Evolutionary conservation across 37 sponge, comb jelly and placozoan genomes (phyloP), one percentile per base, ranked within the genome.

Genomic region (Haliclona indistincta): DNA sequence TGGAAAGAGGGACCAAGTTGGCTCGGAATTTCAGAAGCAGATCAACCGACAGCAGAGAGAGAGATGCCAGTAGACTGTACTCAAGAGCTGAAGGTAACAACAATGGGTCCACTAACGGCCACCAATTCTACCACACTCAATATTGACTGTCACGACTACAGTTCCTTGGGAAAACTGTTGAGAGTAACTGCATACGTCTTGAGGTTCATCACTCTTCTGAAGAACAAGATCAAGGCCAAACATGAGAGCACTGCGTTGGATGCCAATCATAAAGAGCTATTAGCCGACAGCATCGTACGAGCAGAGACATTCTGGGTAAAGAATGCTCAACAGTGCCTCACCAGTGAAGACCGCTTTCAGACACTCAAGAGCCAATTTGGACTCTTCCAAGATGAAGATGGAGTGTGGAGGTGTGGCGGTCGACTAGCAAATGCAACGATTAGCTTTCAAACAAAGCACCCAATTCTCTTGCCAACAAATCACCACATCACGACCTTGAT

Each of bases 1-100:
- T 83, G 83, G 83, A 45, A 69, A 54, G 35, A 25, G 4, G 83
- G 83, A 47, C 83, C 62, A 25, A 67, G 73, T 56, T 81, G 81
- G 72, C 81, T 80, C 3, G 8, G 2, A 23, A 17, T 30, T 22
- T 58, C 68, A 45, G 2, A 25, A 25, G 36, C 61, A 54, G 8
- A n/a, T n/a, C n/a, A n/a, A n/a, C n/a, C n/a, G n/a, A n/a, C n/a
- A n/a, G n/a, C n/a, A 22, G 10, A 56, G 4, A 3, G 0, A 1
- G 20, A 45, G n/a, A 79, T 79, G 70, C 80, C 70, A 53, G 70
- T 58, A 49, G 38, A 23, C 23, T 79, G 80, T 52, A 44, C 35
- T 19, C 61, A 22, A 43, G 70, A 79, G 61, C 45, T 79, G 61
- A 69, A 43, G 37, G 1, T 56, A 67, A 64, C 55, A 76, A 30